Base-by-base conservation (phyloP, 2,113 vertebrate genomes). In the Prionailurus bengalensis region DNA sequence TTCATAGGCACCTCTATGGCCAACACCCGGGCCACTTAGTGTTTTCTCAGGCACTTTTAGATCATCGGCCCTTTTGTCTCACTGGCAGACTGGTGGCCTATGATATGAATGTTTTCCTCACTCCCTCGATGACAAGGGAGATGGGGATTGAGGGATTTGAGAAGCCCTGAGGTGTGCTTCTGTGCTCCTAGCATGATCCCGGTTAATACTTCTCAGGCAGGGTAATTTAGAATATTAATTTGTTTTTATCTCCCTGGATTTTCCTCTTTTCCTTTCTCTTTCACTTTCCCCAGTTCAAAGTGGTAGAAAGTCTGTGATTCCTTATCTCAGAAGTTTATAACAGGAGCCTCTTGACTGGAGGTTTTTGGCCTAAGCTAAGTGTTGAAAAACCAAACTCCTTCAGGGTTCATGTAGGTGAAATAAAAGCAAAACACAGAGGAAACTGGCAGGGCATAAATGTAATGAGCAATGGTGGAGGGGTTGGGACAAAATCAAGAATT, bases 221-320 rank as follows among this genome's bases (percentile, higher is more conserved):
- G 16, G 4, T 90, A 4, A 83, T 73, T 97, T 82, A 70, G 79
- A 79, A 39, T 29, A 71, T 87, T 42, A 19, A 29, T 74, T 97
- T 85, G 45, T 65, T 68, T 91, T 82, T 79, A 61, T 91, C 65
- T 86, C 66, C 84, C 53, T 82, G 53, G 33, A 51, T 85, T 92
- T 89, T 66, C 66, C 29, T 65, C 78, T 36, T 80, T 81, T 66
- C 39, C 45, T 90, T 94, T 95, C 14, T 80, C 90, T 97, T 95
- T 91, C 58, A 31, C 45, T 91, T 93, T 78, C 68, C 17, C 8
- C 2, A 12, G 7, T 48, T 83, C 70, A 53, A n/a, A n/a, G 9
- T 74, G 2, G 61, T n/a, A 42, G 51, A 58, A 51, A 45, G 36
- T 76, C 74, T 73, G 0, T 17, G 51, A n/a, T 81, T 89, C 81